Evolutionary conservation across 2,888 invertebrate genomes (phyloP), one percentile per base, ranked within the genome.

Genomic region (Apotomis betuletana): DNA sequence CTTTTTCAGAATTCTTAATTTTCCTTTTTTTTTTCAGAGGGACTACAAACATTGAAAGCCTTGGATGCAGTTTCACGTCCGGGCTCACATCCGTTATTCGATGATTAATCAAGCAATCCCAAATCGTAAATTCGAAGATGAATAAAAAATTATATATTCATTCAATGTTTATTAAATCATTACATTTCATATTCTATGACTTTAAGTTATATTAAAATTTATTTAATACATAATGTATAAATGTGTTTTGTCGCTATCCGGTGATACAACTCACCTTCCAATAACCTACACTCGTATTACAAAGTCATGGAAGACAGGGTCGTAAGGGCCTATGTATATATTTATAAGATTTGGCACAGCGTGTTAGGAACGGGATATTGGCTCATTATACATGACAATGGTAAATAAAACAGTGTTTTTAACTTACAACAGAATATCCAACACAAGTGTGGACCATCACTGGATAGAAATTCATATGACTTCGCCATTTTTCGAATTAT

Each of bases 131-230:
- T 27, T 27, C 27, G 1, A 27, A 27, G 80, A 85, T 78, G 80
- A 83, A 79, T 55, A 74, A 79, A 81, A 87, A 84, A 80, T 75
- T 79, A 77, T 77, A 78, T 83, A 82, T 86, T 87, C 82, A 88
- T 86, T 85, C 87, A 87, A 82, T 90, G 83, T 91, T 91, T 91
- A 91, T 90, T 90, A 86, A 87, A 86, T 83, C 87, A 87, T 87
- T 87, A 90, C 85, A 88, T 80, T 88, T 85, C 85, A 81, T 83
- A 86, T 84, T 83, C 85, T 82, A 86, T 83, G 83, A 83, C 85
- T 87, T 86, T 88, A 90, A 90, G 87, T 88, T 91, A 89, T 87
- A 89, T 88, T 90, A 91, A 90, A 91, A 90, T 87, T 85, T 85
- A 87, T 87, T 88, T 83, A 89, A 87, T 89, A 90, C 84, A 89